Base-by-base conservation (phyloP, 1,140 invertebrate species). In the Sycophila sp. region DNA sequence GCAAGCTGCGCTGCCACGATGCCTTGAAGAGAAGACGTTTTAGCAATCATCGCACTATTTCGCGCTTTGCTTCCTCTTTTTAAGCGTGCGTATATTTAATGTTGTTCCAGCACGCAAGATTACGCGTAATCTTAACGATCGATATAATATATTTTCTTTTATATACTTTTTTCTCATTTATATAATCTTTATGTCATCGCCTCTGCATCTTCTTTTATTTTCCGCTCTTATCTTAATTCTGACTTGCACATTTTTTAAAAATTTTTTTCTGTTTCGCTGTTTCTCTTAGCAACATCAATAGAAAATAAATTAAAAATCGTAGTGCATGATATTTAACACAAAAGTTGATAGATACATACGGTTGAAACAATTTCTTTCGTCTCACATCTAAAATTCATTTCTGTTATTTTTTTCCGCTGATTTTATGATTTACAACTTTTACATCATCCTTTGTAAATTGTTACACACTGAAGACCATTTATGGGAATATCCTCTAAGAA, bases 261-360 rank as follows among this genome's bases (percentile, higher is more conserved):
- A 71, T 63, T 63, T 66, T 72, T 55, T 72, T 65, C 42, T 69
- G 45, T 77, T 66, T 69, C 53, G 71, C 51, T 45, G 38, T 53
- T 49, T 71, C 63, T 66, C 63, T 72, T 51, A 73, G 63, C 74
- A 77, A 78, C 73, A 77, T 80, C 74, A 80, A 82, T 81, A 77
- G 75, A 81, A 81, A 81, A 78, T 79, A 80, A 81, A 83, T 83
- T 76, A 82, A 77, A n/a, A 83, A 80, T 80, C 73, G 75, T 79
- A 59, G 71, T n/a, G n/a, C n/a, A n/a, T 63, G 45, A 32, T 38
- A 65, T 59, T 64, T 73, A 24, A n/a, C 64, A 22, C 17, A 49
- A 60, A 69, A 42, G 70, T 51, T 49, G 34, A 63, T 58, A 34
- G n/a, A 58, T 63, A 51, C 40, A 26, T 68, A n/a, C n/a, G n/a